phyloP scores from a whole-genome alignment of 2,113 vertebrate species.

The Alces alces region DNA sequence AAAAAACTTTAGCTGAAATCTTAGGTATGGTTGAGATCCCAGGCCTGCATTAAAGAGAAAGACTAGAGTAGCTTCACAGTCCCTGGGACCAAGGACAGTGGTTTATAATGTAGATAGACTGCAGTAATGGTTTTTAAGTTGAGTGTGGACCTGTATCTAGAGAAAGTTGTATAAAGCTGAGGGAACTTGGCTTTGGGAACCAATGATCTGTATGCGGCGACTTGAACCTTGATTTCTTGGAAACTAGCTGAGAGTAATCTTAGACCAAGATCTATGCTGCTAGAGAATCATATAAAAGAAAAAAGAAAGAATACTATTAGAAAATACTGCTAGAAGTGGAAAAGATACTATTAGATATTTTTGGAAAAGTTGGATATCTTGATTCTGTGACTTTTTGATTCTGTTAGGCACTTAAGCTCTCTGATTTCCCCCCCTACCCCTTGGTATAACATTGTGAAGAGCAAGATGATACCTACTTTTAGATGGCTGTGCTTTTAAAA shows the following conservation, averaged over 20 bases:
- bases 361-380: not conserved
- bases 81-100: not conserved
- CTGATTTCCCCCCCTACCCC: not conserved
- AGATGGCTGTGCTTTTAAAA: not conserved
- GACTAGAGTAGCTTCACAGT: not conserved
- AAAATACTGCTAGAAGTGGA: not conserved
- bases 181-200: not conserved
- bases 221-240: not conserved
- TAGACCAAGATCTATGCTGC: not conserved
- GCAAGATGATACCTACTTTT: not conserved
- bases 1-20: not conserved
- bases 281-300: not conserved
- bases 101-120: not conserved
- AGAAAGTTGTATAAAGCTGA: not conserved
- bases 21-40: not conserved
- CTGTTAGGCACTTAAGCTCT: not conserved
- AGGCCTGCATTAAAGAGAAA: not conserved
- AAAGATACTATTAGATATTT: not conserved
- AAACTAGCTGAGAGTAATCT: not conserved
- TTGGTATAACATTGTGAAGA: not conserved
- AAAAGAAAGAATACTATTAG: not conserved
- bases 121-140: not conserved
- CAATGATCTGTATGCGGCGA: not conserved
- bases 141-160: not conserved
- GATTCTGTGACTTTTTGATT: not conserved